Evolutionary conservation across 35 echinoderm and acorn worm species (phyloP), one percentile per base, ranked within the genome.

Genomic region (Stichopus chloronotus): DNA sequence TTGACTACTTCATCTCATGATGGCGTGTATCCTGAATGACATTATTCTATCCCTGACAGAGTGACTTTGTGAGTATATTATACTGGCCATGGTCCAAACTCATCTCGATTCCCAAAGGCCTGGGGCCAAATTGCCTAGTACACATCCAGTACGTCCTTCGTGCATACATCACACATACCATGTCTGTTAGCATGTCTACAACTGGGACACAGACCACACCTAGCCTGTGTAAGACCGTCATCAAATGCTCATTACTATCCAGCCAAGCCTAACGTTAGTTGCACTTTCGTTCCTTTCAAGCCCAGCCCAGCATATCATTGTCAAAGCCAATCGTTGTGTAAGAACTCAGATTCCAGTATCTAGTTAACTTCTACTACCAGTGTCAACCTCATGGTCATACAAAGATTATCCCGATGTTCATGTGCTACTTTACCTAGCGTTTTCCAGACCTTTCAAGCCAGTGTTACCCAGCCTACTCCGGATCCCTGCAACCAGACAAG

Each of bases 91-190:
- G 63, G 63, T 69, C 63, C 63, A 8, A 69, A 69, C 63, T 69
- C 63, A 69, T 69, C 63, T 69, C 63, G 63, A 69, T 19, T 69
- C 63, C 63, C 63, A 69, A 69, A n/a, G n/a, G n/a, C n/a, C n/a
- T n/a, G n/a, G n/a, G n/a, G n/a, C n/a, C n/a, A n/a, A n/a, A n/a
- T n/a, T 19, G 63, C 19, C 63, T 69, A 69, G 63, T 19, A 69
- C 19, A 19, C 63, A 69, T 69, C 63, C 63, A 69, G 63, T 69
- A 69, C 63, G 63, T 69, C 63, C 63, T 69, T 69, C 8, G 63
- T 69, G 63, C 63, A 69, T 69, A 69, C 63, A 69, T 8, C 8
- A 69, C 63, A 69, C 63, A n/a, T n/a, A 69, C 63, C 63, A 69
- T 69, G 63, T 69, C 63, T 69, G 19, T 69, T 69, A 19, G 8